Evolutionary conservation across 2,797 vertebrate genomes (phyloP), one percentile per base, ranked within the genome.

Genomic region (Arvicola amphibius): DNA sequence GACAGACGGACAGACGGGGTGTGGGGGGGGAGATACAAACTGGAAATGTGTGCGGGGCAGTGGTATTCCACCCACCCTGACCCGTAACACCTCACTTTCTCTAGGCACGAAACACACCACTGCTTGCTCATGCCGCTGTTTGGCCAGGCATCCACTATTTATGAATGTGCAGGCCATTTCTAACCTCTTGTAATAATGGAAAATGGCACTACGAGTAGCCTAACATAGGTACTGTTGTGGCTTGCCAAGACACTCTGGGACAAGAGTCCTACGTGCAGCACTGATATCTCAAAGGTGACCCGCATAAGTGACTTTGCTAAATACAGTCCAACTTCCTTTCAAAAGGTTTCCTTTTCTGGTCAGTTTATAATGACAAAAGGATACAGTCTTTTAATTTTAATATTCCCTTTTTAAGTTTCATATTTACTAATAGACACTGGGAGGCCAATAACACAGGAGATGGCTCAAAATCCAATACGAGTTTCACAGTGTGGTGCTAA

Each of bases 241-340:
- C 91, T 94, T 89, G 63, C 83, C 95, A 94, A 79, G 67, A 74
- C 51, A 79, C n/a, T 78, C 71, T 34, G 56, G 87, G 71, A 27
- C 34, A 37, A 37, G 83, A 85, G 29, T 37, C 46, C n/a, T 69
- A 53, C 27, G 51, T 37, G 48, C 65, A 1, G 46, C 65, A 71
- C 46, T 53, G 5, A 32, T 6, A 37, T 65, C 51, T 69, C 46
- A 86, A 69, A 86, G 65, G 46, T 27, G 34, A 40, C 14, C 43
- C 17, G 5, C 25, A 29, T 40, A 40, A 40, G 17, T 12, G 8
- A 56, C 51, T 87, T 73, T 37, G 6, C 43, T 71, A 65, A 53
- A 71, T 21, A 73, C 1, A 83, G 76, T 16, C 65, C 85, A 25
- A 48, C 74, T 53, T 8, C 71, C n/a, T 85, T 85, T 92, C 25